Evolutionary conservation across 2,113 vertebrate genomes (phyloP).

Genomic region (Philantomba maxwellii): DNA sequence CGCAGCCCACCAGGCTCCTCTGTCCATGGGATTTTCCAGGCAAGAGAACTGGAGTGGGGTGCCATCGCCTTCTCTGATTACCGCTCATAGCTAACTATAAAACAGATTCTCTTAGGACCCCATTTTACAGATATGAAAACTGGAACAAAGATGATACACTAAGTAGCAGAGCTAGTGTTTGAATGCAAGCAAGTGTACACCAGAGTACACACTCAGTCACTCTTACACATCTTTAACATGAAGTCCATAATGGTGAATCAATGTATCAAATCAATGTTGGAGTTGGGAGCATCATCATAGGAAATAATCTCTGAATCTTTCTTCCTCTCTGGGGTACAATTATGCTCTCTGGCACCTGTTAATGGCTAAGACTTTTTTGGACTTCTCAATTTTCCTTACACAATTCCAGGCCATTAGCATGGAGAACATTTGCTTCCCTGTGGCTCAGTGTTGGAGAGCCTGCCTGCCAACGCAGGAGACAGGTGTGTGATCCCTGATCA

Average conservation of each 20-base stretch:
- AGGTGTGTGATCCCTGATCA: fast-evolving
- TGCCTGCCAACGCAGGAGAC: background rate
- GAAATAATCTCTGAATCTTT: background rate
- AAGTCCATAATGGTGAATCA: background rate
- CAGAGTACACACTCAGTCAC: background rate
- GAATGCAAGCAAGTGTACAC: background rate
- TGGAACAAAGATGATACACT: background rate
- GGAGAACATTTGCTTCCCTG: background rate
- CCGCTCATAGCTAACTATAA: background rate
- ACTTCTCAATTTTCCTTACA: background rate
- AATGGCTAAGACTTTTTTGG: background rate
- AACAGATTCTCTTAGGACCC: background rate
- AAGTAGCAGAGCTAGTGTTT: background rate
- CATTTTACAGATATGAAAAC: background rate
- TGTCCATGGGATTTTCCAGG: too few relatives aligned
- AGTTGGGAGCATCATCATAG: background rate
- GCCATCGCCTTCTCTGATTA: too few relatives aligned
- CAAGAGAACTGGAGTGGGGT: too few relatives aligned
- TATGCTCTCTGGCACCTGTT: background rate
- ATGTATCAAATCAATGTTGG: background rate
- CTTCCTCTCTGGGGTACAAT: background rate
- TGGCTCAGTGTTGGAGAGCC: background rate
- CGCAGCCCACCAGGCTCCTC: too few relatives aligned
- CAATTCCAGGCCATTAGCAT: background rate
- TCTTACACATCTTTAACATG: background rate